Base-by-base conservation (phyloP, 2,797 vertebrate species). In the Takifugu ocellatus region DNA sequence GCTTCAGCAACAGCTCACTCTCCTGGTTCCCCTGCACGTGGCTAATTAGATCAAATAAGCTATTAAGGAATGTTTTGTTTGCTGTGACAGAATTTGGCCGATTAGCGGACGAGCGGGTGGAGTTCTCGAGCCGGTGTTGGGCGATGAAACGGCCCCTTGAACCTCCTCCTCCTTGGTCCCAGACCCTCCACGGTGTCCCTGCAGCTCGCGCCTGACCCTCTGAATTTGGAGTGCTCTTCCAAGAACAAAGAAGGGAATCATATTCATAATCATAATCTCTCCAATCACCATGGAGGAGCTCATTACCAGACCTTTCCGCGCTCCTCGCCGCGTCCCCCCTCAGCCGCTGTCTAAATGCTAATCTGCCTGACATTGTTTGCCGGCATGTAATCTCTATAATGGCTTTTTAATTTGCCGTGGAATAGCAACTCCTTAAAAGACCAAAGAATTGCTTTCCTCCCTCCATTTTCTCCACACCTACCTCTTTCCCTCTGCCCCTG, bases 401-500 rank as follows among this genome's bases (percentile, higher is more conserved):
- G 84, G 88, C 81, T 91, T 90, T 92, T 90, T 90, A 89, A 91
- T 91, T 90, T 86, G 78, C 87, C 84, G 61, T 89, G 88, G 87
- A 90, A 90, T 84, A 85, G 87, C 70, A 63, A 82, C 80, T 85
- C 82, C 86, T 88, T 87, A 84, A 84, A 89, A 75, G 78, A 82
- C 66, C 68, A 67, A 77, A 83, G 82, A 81, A 81, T 77, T 68
- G 73, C 74, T 83, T 84, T 79, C 72, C 81, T 75, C 74, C 65
- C 63, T 61, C 58, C 59, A 25, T 72, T 71, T 77, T 69, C 56
- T 66, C 68, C 61, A 44, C 63, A 61, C 73, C 61, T 54, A 47
- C 50, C 59, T 67, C 64, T 36, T 12, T 10, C 47, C 47, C 16
- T 43, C 17, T 47, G 11, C 15, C 42, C 42, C 14, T 2, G 1